A percentile compares a stretch with the other conserved stretches of the same genome.
These are phyloP conservation scores for Andrena flavipes DNA, from an alignment of 2,888 invertebrate species.

Conservation along the genomic window DNA sequence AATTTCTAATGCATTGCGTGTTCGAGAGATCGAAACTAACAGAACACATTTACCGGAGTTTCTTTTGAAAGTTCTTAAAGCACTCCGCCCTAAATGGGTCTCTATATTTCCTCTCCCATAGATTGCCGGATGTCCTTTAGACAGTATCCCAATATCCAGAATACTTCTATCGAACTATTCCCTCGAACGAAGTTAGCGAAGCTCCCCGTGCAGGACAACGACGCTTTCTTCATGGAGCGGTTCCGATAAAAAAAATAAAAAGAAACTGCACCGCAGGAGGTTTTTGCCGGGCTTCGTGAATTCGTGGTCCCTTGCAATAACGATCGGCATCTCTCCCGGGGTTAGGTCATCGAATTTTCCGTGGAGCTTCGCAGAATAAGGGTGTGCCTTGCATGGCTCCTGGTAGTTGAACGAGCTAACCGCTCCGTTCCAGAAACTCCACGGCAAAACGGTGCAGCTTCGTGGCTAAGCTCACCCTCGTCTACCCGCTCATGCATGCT, in stretches of 20 bases:
- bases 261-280: not conserved
- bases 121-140: not conserved
- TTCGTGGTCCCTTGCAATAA: constrained; percentile 50
- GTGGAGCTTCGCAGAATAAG: constrained; percentile 49
- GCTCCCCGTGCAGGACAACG: not conserved
- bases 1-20: not conserved
- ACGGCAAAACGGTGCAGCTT: constrained; percentile 39
- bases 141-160: not conserved
- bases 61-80: not conserved
- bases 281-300: constrained; percentile 25
- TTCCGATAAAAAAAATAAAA: not conserved
- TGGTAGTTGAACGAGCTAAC: constrained; percentile 60
- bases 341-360: constrained; percentile 64
- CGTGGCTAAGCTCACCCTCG: constrained; percentile 21
- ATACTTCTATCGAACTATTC: not conserved
- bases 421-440: constrained; percentile 47
- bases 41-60: too few species aligned
- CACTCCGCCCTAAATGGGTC: not conserved
- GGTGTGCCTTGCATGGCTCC: constrained; percentile 44
- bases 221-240: not conserved
- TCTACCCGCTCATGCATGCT: constrained; percentile 52
- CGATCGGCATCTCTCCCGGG: constrained; percentile 50
- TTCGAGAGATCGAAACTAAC: too few species aligned
- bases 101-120: not conserved
- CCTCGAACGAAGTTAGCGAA: not conserved